Conservation (phyloP, 2,888 invertebrate genomes). For the Acanthosepion lycidas region DNA sequence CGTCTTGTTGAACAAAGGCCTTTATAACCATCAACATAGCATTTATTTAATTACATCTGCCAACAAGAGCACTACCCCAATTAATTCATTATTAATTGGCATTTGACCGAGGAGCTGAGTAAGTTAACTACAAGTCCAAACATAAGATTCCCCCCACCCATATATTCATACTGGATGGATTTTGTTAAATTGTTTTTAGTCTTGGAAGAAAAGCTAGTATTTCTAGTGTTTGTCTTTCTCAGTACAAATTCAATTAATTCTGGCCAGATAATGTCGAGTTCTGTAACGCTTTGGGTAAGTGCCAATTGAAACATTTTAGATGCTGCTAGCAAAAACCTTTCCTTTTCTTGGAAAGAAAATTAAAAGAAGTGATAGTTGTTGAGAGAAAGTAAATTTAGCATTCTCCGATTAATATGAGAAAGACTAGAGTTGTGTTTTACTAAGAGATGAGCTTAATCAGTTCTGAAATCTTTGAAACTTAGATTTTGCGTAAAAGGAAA, state of each 20-base stretch:
- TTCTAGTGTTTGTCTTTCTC: not conserved
- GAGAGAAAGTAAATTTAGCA: too few species aligned
- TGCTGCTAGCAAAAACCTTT: not conserved
- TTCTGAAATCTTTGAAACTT: too few species aligned
- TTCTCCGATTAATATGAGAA: too few species aligned
- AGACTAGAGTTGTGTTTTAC: too few species aligned
- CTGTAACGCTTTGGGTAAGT: not conserved
- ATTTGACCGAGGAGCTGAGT: not conserved
- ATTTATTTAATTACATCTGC: not conserved
- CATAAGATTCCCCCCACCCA: not conserved
- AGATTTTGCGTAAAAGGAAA: too few species aligned
- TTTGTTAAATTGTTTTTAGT: not conserved
- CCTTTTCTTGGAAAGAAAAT: not conserved
- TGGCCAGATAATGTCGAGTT: not conserved
- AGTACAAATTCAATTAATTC: not conserved
- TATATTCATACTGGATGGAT: not conserved
- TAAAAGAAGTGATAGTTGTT: not conserved
- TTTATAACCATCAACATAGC: not conserved
- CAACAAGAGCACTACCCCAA: not conserved
- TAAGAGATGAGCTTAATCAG: too few species aligned
- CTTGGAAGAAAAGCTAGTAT: not conserved
- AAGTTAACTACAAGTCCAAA: slow-evolving; percentile 16
- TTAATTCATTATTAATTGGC: slow-evolving; percentile 15
- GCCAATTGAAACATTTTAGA: slow-evolving; percentile 4
- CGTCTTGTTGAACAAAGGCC: not conserved